Evolutionary conservation across 2,797 vertebrate species (phyloP).

Genomic region (Urocyon cinereoargenteus): DNA sequence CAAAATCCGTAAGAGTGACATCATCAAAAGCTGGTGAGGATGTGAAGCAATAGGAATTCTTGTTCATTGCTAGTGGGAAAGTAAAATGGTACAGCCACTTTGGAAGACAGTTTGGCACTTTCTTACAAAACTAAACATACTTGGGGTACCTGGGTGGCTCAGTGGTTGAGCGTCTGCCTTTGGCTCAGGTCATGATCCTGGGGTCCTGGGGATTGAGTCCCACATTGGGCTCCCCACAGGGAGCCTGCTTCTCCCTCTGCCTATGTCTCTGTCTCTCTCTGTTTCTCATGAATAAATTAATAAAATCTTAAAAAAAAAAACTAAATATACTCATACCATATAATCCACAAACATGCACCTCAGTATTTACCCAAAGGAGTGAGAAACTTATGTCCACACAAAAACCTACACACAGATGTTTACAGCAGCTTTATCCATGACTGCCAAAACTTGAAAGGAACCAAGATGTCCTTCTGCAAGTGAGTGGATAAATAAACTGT

Average conservation of each 20-base stretch:
- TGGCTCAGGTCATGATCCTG: no score
- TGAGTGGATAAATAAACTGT: not conserved
- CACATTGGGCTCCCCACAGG: no score
- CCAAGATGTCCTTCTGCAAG: not conserved
- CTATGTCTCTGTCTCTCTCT: no score
- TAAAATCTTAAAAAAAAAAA: not conserved
- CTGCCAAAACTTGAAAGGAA: not conserved
- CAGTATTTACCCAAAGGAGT: not conserved
- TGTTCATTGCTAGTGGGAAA: not conserved
- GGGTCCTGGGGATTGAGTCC: no score
- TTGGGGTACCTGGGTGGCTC: no score
- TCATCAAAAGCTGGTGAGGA: not conserved
- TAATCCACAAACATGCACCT: not conserved
- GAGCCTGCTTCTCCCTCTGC: no score
- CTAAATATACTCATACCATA: not conserved
- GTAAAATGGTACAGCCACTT: not conserved
- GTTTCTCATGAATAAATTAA: no score
- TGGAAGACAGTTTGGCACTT: not conserved
- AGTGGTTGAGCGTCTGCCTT: no score
- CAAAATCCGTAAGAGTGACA: not conserved
- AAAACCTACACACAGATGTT: slow-evolving; percentile 21
- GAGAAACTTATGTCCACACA: not conserved
- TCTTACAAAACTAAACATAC: slow-evolving; percentile 32
- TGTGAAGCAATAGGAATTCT: not conserved
- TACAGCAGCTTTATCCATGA: not conserved